Evolutionary conservation across 2,797 vertebrate genomes (phyloP).

Genomic region (Oceanodroma leucorhoa): DNA sequence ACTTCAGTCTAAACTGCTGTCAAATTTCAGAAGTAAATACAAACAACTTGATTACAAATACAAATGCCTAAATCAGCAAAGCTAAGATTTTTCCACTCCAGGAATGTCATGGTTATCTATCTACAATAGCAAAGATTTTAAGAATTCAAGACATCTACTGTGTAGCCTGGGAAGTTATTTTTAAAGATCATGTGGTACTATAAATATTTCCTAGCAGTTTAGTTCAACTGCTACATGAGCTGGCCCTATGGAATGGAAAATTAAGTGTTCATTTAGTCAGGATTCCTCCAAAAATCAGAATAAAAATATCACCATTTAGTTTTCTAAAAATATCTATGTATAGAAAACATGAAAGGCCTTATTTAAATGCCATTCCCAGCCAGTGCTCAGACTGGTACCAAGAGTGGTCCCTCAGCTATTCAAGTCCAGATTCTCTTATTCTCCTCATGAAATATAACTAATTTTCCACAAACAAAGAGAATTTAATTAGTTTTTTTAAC

Average conservation of each 20-base stretch:
- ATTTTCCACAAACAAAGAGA: not conserved
- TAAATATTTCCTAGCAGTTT: constrained; percentile 37
- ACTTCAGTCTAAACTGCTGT: not conserved
- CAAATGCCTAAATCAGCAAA: not conserved
- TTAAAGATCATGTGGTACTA: constrained; percentile 26
- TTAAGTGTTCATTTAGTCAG: not conserved
- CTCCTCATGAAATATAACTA: not conserved
- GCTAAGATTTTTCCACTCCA: not conserved
- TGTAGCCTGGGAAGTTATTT: constrained; percentile 16
- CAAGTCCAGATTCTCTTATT: not conserved
- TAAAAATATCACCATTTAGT: constrained; percentile 13
- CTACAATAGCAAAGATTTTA: not conserved
- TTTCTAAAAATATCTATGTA: constrained; percentile 32
- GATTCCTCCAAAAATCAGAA: constrained; percentile 28
- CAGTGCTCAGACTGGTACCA: not conserved
- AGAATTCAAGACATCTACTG: not conserved
- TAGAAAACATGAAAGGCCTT: not conserved
- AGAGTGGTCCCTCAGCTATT: not conserved
- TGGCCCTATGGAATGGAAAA: constrained; percentile 41
- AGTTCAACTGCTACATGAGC: not conserved
- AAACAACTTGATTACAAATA: not conserved
- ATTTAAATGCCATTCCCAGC: not conserved
- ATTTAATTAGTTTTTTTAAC: not conserved
- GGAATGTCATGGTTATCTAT: not conserved
- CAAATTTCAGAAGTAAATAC: not conserved